phyloP scores from a whole-genome alignment of 1,140 invertebrate genomes.

The Drosophila insularis region DNA sequence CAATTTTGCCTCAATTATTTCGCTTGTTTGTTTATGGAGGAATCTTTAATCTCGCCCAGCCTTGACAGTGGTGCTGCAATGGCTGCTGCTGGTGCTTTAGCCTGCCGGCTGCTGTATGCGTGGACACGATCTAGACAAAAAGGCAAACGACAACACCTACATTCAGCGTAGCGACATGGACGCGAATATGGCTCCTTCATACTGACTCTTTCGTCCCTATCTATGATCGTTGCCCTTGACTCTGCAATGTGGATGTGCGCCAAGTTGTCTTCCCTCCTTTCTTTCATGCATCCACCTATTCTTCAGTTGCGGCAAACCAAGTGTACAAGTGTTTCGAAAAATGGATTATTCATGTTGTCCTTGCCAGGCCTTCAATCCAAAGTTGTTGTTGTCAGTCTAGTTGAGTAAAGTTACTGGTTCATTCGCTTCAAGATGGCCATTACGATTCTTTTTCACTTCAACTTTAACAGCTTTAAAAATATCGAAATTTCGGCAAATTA shows the following conservation, averaged over 20 bases:
- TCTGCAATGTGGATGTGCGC: slow-evolving; percentile 1
- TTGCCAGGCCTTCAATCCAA: slow-evolving; percentile 36
- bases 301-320: slow-evolving; percentile 3
- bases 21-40: slow-evolving; percentile 81
- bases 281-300: neutral
- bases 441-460: neutral
- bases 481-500: neutral
- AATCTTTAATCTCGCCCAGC: slow-evolving; percentile 73
- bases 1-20: slow-evolving; percentile 82
- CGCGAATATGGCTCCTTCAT: neutral
- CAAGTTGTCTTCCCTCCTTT: neutral
- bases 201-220: slow-evolving; percentile 30
- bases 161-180: slow-evolving; percentile 3
- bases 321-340: slow-evolving; percentile 73
- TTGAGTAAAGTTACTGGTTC: slow-evolving; percentile 12
- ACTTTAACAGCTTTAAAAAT: neutral
- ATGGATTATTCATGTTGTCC: slow-evolving; percentile 80
- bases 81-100: slow-evolving; percentile 15
- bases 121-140: slow-evolving; percentile 74
- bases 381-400: slow-evolving; percentile 22
- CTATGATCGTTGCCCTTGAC: slow-evolving; percentile 54
- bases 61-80: slow-evolving; percentile 27
- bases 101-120: slow-evolving; percentile 54
- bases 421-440: slow-evolving; percentile 16
- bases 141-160: slow-evolving; percentile 40